phyloP scores from a whole-genome alignment of 2,888 invertebrate species.

The Hofmannophila pseudospretella region DNA sequence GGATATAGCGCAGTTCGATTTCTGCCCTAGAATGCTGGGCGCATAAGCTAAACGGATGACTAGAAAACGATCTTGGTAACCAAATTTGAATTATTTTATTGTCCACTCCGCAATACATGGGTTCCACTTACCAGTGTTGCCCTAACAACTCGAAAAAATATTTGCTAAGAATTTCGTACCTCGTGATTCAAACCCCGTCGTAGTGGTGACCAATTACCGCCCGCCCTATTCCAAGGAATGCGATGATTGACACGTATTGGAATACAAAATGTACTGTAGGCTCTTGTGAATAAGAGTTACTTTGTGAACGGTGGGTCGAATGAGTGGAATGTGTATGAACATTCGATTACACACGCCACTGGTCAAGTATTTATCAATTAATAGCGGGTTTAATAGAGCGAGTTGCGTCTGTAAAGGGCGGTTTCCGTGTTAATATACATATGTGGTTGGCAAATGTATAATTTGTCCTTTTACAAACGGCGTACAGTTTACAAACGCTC shows the following conservation, averaged over 20 bases:
- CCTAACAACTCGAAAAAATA: not conserved
- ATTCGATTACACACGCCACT: constrained; percentile 68
- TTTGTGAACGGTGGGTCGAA: not conserved
- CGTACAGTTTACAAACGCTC: no score
- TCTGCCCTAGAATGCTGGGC: no score
- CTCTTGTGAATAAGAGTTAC: not conserved
- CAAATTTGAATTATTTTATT: no score
- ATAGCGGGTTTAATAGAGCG: constrained; percentile 61
- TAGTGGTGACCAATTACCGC: constrained; percentile 26
- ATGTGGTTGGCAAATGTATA: no score
- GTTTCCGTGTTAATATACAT: constrained; percentile 46
- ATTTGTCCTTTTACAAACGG: no score
- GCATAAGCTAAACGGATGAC: no score
- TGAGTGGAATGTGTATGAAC: constrained; percentile 46
- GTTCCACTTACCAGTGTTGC: no score
- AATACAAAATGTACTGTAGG: constrained; percentile 18
- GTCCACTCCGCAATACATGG: no score
- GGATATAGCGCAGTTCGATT: no score
- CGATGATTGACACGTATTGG: not conserved
- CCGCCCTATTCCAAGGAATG: constrained; percentile 19
- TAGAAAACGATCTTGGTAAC: no score
- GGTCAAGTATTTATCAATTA: constrained; percentile 76
- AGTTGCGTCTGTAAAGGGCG: constrained; percentile 41
- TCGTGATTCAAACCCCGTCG: constrained; percentile 24
- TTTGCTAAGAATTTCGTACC: not conserved